A percentile compares a stretch with the other conserved stretches of the same genome.
Evolutionary conservation across 2,888 invertebrate species (phyloP).

Genomic region (Acleris sparsana): DNA sequence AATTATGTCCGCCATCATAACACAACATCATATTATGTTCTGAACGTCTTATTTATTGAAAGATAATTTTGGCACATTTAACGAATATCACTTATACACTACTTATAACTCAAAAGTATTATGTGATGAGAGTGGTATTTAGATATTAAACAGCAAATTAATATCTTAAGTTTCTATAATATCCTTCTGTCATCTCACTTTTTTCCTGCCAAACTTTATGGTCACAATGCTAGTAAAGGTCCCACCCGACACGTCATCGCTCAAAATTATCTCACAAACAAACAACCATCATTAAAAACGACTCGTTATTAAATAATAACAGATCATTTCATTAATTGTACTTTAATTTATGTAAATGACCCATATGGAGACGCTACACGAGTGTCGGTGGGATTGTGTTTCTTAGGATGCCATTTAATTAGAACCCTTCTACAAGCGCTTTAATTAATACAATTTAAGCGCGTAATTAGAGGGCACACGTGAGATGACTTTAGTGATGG

Average conservation of each 20-base stretch:
- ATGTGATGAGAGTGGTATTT: too few relatives aligned
- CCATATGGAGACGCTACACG: slow-evolving; percentile 57
- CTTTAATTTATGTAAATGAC: slow-evolving; percentile 63
- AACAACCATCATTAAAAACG: slow-evolving; percentile 18
- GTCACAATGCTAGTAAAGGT: too few relatives aligned
- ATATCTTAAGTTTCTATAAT: too few relatives aligned
- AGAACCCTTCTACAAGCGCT: slow-evolving; percentile 76
- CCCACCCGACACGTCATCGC: background rate
- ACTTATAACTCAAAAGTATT: too few relatives aligned
- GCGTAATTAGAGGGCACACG: slow-evolving; percentile 75
- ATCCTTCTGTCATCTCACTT: too few relatives aligned
- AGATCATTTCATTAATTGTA: slow-evolving; percentile 34
- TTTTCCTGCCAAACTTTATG: too few relatives aligned
- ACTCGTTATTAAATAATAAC: slow-evolving; percentile 22
- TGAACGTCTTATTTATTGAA: too few relatives aligned
- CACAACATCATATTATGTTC: too few relatives aligned
- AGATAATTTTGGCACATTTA: too few relatives aligned
- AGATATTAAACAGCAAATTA: too few relatives aligned
- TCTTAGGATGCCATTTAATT: slow-evolving; percentile 61
- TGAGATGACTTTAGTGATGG: slow-evolving; percentile 62
- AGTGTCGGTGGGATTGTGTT: slow-evolving; percentile 42
- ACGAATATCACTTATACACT: too few relatives aligned
- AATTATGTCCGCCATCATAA: too few relatives aligned
- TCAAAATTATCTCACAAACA: slow-evolving; percentile 16
- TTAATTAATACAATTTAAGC: slow-evolving; percentile 81